Evolutionary conservation across 64 coral and sea anemone species (phyloP), one percentile per base, ranked within the genome.

Genomic region (Montipora cactus): DNA sequence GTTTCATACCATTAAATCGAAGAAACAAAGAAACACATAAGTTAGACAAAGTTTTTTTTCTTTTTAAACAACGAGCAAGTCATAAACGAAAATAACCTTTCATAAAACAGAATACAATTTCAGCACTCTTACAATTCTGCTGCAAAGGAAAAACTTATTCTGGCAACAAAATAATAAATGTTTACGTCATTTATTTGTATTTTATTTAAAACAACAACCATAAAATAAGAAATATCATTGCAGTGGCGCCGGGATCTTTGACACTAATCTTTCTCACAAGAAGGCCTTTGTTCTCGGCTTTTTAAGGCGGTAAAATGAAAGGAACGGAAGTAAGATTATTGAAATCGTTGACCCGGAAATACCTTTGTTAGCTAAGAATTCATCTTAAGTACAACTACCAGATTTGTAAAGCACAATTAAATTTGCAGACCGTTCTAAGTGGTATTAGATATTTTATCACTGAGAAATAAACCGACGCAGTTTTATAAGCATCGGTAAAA

Each of bases 291-390:
- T 67, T 62, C 44, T 58, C 64, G 44, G 3, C 18, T 70, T 86
- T 82, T 81, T 81, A 46, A 47, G 82, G 82, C 82, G 82, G 82
- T 23, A 47, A 49, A 71, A 86, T 86, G 46, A 86, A 86, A 86
- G 82, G 18, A 86, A n/a, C 82, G 82, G 82, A 86, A 86, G 67
- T 71, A 86, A 72, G 82, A 64, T 86, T 86, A 86, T 86, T 12
- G 52, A 71, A 72, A 86, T 22, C 45, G 20, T 72, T 86, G 82
- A 86, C 82, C 82, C 82, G 82, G 82, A 86, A 71, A 86, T 86
- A 70, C 66, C 62, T 21, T 67, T 86, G 66, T 86, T 59, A 86
- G 82, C 70, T 86, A 71, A 86, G 62, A 86, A 86, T 86, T 86
- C 16, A 22, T 22, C 59, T 72, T 13, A 67, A 84, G 81, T 84